Evolutionary conservation across 1,140 invertebrate genomes (phyloP).

Genomic region (Hesperophylax magnus): DNA sequence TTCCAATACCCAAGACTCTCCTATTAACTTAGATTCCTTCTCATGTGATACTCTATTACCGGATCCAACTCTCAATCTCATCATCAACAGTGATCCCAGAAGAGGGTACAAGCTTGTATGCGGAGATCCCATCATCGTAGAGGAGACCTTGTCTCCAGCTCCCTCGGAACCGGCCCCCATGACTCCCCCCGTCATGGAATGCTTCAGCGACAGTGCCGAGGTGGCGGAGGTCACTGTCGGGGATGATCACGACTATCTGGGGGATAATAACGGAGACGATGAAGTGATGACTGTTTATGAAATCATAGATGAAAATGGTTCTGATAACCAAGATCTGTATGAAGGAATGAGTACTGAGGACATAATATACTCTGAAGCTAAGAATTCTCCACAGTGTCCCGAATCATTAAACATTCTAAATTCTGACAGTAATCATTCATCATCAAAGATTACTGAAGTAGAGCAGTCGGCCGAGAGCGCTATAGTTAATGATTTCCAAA

Average conservation of each 20-base stretch:
- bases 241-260: conserved; percentile 16
- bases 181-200: conserved; percentile 16
- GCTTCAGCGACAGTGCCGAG: conserved; percentile 10
- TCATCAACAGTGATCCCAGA: conserved; percentile 48
- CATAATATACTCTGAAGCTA: conserved; percentile 43
- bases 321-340: conserved; percentile 64
- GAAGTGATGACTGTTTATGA: conserved; percentile 69
- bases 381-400: not conserved
- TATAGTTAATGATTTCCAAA: conserved; percentile 38
- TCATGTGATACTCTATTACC: conserved; percentile 50
- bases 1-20: conserved; percentile 31
- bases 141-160: conserved; percentile 34
- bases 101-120: conserved; percentile 23
- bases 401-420: not conserved
- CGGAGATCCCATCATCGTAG: conserved; percentile 30
- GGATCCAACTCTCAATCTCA: conserved; percentile 49
- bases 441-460: not conserved
- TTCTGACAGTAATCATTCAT: conserved; percentile 23
- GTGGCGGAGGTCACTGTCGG: not conserved
- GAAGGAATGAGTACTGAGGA: conserved; percentile 64
- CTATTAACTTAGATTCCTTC: conserved; percentile 38
- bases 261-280: conserved; percentile 62
- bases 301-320: conserved; percentile 65
- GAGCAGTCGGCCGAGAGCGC: not conserved
- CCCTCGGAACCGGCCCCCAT: conserved; percentile 16